Evolutionary conservation across 2,113 vertebrate genomes (phyloP), one percentile per base, ranked within the genome.

Genomic region (Rhizomys pruinosus): DNA sequence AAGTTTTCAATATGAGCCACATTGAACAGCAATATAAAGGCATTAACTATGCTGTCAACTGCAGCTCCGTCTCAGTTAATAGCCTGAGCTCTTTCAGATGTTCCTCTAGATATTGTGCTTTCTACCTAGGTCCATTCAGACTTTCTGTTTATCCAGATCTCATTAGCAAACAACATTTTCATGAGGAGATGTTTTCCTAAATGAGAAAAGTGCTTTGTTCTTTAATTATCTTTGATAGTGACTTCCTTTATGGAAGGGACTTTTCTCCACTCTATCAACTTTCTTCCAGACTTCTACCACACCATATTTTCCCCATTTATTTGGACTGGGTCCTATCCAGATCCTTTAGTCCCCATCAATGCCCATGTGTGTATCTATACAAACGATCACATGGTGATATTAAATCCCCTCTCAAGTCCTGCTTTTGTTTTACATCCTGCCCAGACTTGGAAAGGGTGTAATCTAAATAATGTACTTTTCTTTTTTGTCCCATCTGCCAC

Each of bases 401-500:
- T 69, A 57, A 76, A 74, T 85, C 88, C 69, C 61, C 74, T 44
- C 57, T 7, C 84, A 93, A 66, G 15, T 7, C 44, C 15, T 39
- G 77, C 2, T 68, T 90, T 93, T 95, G 72, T 72, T 94, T 91
- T 74, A 95, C 57, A 81, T 90, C 37, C 44, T 81, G 29, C 63
- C 57, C 63, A 84, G 42, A 74, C 12, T 73, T 61, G 0, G 9
- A 84, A 86, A 39, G 63, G 84, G 32, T 63, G 29, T 71, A 93
- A 94, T 85, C 85, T 87, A 64, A 95, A 90, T 88, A 91, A 78
- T 32, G 20, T 57, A 59, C 39, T 84, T 94, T 85, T 87, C 64
- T 80, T 87, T 78, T 93, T 39, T 73, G n/a, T 73, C n/a, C 85
- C 93, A 96, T 94, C 88, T 94, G 90, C 29, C 84, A 68, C 90